phyloP scores from a whole-genome alignment of 2,797 vertebrate species.

The Chanos chanos region DNA sequence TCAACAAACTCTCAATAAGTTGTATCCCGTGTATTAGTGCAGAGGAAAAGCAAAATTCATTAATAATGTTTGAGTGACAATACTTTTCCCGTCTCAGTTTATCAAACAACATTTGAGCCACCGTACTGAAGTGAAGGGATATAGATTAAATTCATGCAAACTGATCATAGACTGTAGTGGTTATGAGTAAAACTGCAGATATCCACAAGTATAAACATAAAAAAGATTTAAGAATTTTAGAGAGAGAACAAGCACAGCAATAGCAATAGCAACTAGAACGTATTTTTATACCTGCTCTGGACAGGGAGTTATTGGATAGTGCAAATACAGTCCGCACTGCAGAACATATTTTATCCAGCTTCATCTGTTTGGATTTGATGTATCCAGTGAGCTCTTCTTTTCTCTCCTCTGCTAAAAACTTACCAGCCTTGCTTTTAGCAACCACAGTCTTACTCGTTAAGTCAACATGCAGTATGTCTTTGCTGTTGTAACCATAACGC shows the following conservation, averaged over 20 bases:
- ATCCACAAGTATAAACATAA: not conserved
- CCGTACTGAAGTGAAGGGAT: too few relatives aligned
- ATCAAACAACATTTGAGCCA: too few relatives aligned
- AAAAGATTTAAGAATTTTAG: not conserved
- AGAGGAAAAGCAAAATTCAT: too few relatives aligned
- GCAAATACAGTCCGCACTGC: conserved; percentile 36
- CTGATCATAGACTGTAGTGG: too few relatives aligned
- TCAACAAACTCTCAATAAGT: too few relatives aligned
- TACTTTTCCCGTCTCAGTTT: too few relatives aligned
- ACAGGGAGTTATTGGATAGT: conserved; percentile 35
- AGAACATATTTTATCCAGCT: conserved; percentile 27
- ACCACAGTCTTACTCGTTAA: conserved; percentile 21
- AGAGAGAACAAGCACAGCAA: not conserved
- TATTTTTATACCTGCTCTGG: conserved; percentile 21
- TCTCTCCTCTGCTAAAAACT: conserved; percentile 29
- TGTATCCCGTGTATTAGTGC: too few relatives aligned
- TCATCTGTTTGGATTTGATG: conserved; percentile 20
- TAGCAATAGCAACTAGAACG: not conserved
- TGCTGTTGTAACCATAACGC: conserved; percentile 33
- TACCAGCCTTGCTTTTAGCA: conserved; percentile 17
- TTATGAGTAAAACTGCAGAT: too few relatives aligned
- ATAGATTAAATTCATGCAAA: too few relatives aligned
- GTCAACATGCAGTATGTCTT: conserved; percentile 40
- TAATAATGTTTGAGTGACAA: too few relatives aligned
- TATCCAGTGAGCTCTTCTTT: conserved; percentile 28